Conservation (phyloP, 2,797 vertebrate species). For the Mormyrops attenuatus region DNA sequence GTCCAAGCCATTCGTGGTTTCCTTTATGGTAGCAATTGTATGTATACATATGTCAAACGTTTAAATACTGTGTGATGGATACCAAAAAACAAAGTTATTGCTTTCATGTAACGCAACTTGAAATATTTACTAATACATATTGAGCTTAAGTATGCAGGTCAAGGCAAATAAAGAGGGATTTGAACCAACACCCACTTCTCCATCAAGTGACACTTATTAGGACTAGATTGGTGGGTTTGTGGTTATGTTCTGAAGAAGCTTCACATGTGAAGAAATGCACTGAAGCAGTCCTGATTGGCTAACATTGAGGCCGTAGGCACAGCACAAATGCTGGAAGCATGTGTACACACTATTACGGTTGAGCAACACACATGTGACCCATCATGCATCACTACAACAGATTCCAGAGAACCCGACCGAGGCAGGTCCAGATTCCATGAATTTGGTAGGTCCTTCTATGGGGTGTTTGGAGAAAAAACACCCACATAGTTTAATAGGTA, state of each 20-base stretch:
- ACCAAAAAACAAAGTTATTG: background rate
- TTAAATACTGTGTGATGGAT: background rate
- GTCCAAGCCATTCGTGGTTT: background rate
- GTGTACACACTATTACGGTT: background rate
- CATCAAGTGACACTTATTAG: background rate
- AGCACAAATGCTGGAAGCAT: background rate
- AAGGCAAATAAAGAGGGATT: background rate
- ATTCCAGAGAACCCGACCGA: background rate
- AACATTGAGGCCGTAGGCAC: background rate
- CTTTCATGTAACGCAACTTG: background rate
- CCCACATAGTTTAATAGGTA: constrained; percentile 16
- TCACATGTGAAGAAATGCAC: background rate
- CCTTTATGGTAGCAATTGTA: background rate
- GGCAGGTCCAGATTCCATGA: constrained; percentile 20
- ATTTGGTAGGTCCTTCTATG: constrained; percentile 20
- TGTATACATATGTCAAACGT: background rate
- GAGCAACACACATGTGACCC: background rate
- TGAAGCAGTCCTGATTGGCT: background rate
- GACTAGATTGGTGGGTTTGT: background rate
- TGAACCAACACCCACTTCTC: background rate
- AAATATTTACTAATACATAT: background rate
- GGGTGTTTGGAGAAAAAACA: constrained; percentile 10
- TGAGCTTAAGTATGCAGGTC: background rate
- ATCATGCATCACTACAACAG: background rate
- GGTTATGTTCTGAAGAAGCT: background rate